Base-by-base conservation (phyloP, 2,888 invertebrate species). In the Temnothorax unifasciatus region DNA sequence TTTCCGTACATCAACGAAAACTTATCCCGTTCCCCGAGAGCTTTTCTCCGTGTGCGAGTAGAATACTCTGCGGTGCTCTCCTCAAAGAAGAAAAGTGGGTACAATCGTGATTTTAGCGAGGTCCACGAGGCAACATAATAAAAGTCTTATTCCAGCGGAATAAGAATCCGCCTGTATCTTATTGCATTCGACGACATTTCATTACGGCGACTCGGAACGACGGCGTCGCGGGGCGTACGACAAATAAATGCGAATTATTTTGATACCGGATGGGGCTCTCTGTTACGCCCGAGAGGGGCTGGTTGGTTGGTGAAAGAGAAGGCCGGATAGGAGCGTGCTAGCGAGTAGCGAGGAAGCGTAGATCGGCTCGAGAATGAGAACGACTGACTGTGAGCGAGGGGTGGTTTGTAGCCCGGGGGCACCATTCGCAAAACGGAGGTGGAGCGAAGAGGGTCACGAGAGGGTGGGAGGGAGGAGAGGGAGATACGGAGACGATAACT, bases 171-270 rank as follows among this genome's bases (percentile, higher is more conserved):
- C 29, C 76, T 83, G 82, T 83, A 82, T 79, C 86, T 89, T 89
- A 90, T 91, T 91, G 90, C 89, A 82, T 84, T 86, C 84, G 87
- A 84, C 85, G 88, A 91, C 87, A 87, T 92, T 93, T 92, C 91
- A 92, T 92, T 92, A 92, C 85, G 84, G 52, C 79, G 71, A 69
- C 75, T 66, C 66, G 85, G 76, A 34, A 66, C 83, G 44, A 64
- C 44, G 63, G 41, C 69, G 21, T 71, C 50, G 69, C 81, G 82
- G 77, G 61, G 68, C 74, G 81, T 82, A 74, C 84, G 71, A 86
- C 85, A 90, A 92, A 91, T 88, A 90, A 92, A 92, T 89, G 86
- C 90, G 89, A 92, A 91, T 92, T 92, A 92, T 90, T 90, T 85
- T 85, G 88, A 90, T 90, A 89, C 84, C 82, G 85, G 90, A 90